Percentiles rank a stretch among this genome's conserved stretches.
Conservation (phyloP, 2,888 invertebrate genomes). For the Encarsia formosa region DNA sequence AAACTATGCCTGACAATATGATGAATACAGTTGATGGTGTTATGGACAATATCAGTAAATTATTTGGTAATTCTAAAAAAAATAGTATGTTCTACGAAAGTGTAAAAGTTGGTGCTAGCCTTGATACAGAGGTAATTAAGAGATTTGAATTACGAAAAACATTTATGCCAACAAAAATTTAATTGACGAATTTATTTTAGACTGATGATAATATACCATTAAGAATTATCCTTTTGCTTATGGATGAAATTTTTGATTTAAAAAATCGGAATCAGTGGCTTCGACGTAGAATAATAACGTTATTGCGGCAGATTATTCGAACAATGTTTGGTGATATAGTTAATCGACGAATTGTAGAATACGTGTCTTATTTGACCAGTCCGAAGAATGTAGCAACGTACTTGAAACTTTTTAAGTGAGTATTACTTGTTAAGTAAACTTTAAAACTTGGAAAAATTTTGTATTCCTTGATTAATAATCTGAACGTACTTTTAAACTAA, state of each 20-base stretch:
- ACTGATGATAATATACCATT: slow-evolving; percentile 75
- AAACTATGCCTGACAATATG: slow-evolving; percentile 84
- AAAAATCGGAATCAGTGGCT: slow-evolving; percentile 80
- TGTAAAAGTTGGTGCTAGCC: slow-evolving; percentile 54
- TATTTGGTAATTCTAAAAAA: slow-evolving; percentile 57
- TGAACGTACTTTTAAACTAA: not conserved
- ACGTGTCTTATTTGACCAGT: slow-evolving; percentile 80
- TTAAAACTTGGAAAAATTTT: not conserved
- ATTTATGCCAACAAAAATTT: no score
- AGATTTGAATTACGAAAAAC: not conserved
- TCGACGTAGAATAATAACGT: slow-evolving; percentile 68
- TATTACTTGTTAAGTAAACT: slow-evolving; percentile 24
- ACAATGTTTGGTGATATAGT: slow-evolving; percentile 80
- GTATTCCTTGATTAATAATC: not conserved
- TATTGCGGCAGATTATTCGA: slow-evolving; percentile 72
- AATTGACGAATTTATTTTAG: no score
- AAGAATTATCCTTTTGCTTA: slow-evolving; percentile 71
- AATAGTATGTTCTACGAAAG: slow-evolving; percentile 52
- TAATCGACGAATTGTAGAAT: slow-evolving; percentile 81
- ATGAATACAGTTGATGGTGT: slow-evolving; percentile 80
- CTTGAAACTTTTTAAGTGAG: slow-evolving; percentile 78
- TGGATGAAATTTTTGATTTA: slow-evolving; percentile 83
- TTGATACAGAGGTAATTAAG: slow-evolving; percentile 56
- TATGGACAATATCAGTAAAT: slow-evolving; percentile 75
- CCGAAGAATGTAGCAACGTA: slow-evolving; percentile 86